A percentile compares a stretch with the other conserved stretches of the same genome.
phyloP scores from a whole-genome alignment of 2,888 invertebrate species.

The Phengaris alcon region DNA sequence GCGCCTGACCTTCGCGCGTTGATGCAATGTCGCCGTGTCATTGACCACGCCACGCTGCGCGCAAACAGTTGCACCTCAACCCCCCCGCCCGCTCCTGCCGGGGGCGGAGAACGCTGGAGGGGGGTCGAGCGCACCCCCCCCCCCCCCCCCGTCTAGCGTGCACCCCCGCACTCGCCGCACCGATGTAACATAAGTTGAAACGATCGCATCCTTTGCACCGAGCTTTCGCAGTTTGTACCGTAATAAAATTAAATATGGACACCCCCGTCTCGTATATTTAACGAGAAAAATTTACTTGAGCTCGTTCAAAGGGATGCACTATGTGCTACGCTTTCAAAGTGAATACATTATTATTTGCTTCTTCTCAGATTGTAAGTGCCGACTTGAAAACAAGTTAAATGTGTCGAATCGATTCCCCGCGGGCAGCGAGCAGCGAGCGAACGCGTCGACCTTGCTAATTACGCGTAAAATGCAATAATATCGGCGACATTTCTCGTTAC shows the following conservation, averaged over 20 bases:
- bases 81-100: conserved; percentile 41
- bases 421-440: background rate
- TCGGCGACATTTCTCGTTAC: conserved; percentile 57
- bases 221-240: conserved; percentile 13
- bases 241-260: conserved; percentile 19
- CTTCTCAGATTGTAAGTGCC: background rate
- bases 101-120: background rate
- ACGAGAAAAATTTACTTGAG: background rate
- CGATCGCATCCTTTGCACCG: conserved; percentile 40
- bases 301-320: conserved; percentile 17
- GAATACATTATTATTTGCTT: background rate
- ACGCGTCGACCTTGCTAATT: conserved; percentile 36
- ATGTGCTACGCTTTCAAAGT: background rate
- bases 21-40: conserved; percentile 79
- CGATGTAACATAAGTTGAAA: conserved; percentile 35
- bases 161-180: conserved; percentile 30
- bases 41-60: conserved; percentile 61
- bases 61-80: conserved; percentile 47
- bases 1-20: conserved; percentile 73
- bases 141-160: conserved; percentile 34
- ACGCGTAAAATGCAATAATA: conserved; percentile 36
- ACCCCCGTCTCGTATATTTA: background rate
- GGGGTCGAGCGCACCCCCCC: conserved; percentile 27
- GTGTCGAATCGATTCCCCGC: background rate
- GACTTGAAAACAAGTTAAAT: background rate